phyloP scores from a whole-genome alignment of 2,888 invertebrate genomes.

The Hylaea fasciaria region DNA sequence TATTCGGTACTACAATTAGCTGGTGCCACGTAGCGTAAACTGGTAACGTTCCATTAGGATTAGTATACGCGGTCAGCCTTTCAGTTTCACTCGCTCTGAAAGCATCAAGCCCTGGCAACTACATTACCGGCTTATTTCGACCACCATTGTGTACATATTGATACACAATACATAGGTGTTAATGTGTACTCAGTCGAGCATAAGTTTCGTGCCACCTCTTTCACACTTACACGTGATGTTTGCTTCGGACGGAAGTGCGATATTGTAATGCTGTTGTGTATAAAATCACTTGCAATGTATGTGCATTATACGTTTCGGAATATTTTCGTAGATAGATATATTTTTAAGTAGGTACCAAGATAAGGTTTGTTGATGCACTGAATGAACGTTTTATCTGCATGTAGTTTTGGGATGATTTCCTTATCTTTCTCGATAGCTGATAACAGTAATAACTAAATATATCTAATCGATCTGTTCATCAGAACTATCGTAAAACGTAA shows the following conservation, averaged over 20 bases:
- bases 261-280: slow-evolving; percentile 26
- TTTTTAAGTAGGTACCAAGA: neutral
- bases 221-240: slow-evolving; percentile 29
- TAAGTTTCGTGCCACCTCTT: slow-evolving; percentile 34
- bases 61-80: too few species aligned
- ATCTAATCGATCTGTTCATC: too few species aligned
- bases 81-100: neutral
- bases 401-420: neutral
- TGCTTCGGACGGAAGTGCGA: slow-evolving; percentile 32
- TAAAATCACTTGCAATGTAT: slow-evolving; percentile 9
- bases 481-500: too few species aligned
- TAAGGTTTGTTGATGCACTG: too few species aligned
- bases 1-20: too few species aligned
- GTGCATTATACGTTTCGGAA: neutral
- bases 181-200: slow-evolving; percentile 33
- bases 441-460: too few species aligned
- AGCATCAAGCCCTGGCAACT: neutral
- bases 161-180: slow-evolving; percentile 26
- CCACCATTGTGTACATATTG: slow-evolving; percentile 13
- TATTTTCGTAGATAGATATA: neutral
- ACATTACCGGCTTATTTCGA: slow-evolving; percentile 4
- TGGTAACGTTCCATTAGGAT: too few species aligned
- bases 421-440: too few species aligned
- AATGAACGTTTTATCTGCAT: too few species aligned
- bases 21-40: too few species aligned